phyloP scores from a whole-genome alignment of 2,797 vertebrate species.

The Liasis olivaceus region DNA sequence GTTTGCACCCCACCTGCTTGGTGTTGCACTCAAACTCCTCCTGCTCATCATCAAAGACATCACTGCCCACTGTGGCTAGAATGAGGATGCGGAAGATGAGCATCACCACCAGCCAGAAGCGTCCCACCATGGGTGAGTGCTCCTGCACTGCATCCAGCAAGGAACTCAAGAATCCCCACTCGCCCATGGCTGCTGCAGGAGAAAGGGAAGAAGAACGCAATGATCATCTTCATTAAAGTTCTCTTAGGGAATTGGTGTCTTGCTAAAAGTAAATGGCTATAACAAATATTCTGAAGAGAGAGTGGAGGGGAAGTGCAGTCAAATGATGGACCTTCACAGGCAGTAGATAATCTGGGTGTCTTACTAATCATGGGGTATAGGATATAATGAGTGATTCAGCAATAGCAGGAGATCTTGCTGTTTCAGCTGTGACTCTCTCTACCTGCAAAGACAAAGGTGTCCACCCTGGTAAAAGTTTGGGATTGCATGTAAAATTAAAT shows the following conservation, averaged over 20 bases:
- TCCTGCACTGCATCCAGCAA: slow-evolving; percentile 84
- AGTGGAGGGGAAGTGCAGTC: too few species aligned
- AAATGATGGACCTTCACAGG: neutral
- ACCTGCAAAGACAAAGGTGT: neutral
- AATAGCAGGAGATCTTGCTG: neutral
- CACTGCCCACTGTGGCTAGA: slow-evolving; percentile 88
- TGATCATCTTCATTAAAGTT: neutral
- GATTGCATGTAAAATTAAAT: neutral
- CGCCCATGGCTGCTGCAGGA: slow-evolving; percentile 78
- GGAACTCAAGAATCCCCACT: slow-evolving; percentile 84
- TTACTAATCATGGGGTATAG: neutral
- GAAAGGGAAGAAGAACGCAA: neutral
- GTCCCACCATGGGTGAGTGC: slow-evolving; percentile 89
- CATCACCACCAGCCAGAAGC: slow-evolving; percentile 92
- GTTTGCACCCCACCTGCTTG: slow-evolving; percentile 90
- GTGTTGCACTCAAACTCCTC: slow-evolving; percentile 93
- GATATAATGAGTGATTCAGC: neutral
- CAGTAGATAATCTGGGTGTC: neutral
- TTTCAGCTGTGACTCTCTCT: neutral
- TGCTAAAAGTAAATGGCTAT: neutral
- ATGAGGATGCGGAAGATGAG: slow-evolving; percentile 91
- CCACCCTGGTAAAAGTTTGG: neutral
- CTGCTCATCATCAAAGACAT: slow-evolving; percentile 91
- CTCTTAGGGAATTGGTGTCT: neutral
- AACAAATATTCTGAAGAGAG: neutral